Evolutionary conservation across 2,113 vertebrate species (phyloP), one percentile per base, ranked within the genome.

Genomic region (Callipepla squamata): DNA sequence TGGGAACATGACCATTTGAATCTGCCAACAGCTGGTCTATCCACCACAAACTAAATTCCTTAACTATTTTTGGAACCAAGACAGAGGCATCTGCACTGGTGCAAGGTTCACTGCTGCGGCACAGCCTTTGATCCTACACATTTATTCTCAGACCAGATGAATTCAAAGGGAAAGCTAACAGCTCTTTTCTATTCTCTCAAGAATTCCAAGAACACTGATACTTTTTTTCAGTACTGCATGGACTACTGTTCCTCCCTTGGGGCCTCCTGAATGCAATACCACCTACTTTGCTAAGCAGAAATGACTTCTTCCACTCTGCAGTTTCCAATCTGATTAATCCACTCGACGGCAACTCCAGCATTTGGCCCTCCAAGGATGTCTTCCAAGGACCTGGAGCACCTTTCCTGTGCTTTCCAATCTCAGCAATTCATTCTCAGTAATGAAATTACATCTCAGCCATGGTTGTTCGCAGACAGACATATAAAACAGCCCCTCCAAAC

Each of bases 371-470:
- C 76, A 72, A 77, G 62, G 51, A 55, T 6, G 17, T 66, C 47
- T 89, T 86, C 72, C 75, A 47, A 75, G 70, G 67, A 84, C 87
- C 91, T 55, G 72, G 32, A 89, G 57, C 77, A 74, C 84, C 74
- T 77, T 89, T 73, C 68, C 30, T 4, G 21, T 38, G 78, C 81
- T 75, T 63, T 94, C 70, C 85, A 38, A 59, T 15, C 67, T 50
- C 69, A 22, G 68, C n/a, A 74, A 67, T 76, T 86, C 91, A 48
- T 85, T 48, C 67, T 44, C 68, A 42, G 85, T 77, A 90, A 97
- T 97, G 92, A 94, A 92, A 90, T 65, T 80, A 68, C 4, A 77
- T 47, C 85, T 67, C 19, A 94, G 65, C 63, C 67, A n/a, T 1
- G 82, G 68, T 3, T 36, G 73, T 36, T 96, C 81, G 48, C 79